phyloP scores from a whole-genome alignment of 2,113 vertebrate species.

The Pteropus alecto region DNA sequence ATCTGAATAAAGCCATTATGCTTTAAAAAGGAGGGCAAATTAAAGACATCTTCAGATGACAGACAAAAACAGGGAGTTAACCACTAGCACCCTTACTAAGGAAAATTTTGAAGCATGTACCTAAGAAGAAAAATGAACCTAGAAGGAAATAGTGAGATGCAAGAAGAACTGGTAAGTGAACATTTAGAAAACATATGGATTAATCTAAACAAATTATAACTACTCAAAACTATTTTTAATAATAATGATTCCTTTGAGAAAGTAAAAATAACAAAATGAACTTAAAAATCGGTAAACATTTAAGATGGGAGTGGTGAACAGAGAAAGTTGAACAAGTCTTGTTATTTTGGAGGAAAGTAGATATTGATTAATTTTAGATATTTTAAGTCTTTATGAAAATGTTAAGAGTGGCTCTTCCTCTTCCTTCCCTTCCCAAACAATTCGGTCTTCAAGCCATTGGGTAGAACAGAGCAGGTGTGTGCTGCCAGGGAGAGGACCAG shows the following conservation, averaged over 20 bases:
- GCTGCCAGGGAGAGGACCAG: neutral
- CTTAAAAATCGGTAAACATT: neutral
- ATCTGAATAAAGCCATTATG: neutral
- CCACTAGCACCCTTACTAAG: neutral
- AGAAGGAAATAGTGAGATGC: neutral
- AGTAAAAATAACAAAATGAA: neutral
- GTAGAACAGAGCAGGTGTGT: neutral
- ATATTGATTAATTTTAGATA: neutral
- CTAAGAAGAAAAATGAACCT: conserved; percentile 28
- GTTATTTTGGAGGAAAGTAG: neutral
- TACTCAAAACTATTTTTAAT: conserved; percentile 32
- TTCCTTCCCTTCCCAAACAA: neutral
- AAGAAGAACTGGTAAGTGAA: neutral
- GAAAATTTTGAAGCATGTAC: neutral
- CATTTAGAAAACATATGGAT: neutral
- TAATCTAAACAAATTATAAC: neutral
- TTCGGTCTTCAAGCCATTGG: neutral
- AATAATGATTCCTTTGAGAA: neutral
- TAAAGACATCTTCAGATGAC: neutral
- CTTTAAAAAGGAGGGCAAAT: neutral
- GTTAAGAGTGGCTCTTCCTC: neutral
- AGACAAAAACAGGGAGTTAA: neutral
- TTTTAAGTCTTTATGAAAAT: neutral
- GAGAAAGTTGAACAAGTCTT: neutral
- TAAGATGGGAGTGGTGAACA: neutral